phyloP scores from a whole-genome alignment of 92 coral and sea anemone species.

The Desmophyllum pertusum region DNA sequence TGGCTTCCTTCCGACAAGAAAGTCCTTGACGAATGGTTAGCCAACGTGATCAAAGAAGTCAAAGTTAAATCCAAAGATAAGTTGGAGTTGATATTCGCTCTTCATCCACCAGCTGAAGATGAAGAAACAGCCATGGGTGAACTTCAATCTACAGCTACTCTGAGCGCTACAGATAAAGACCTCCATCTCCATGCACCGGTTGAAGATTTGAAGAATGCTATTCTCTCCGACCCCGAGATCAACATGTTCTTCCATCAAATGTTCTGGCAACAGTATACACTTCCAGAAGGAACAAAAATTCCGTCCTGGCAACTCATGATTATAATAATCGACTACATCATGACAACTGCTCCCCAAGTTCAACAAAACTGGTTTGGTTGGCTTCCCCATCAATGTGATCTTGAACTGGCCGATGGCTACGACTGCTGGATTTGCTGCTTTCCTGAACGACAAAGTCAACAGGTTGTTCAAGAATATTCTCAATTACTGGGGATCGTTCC shows the following conservation, averaged over 20 bases:
- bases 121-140: constrained; percentile 47
- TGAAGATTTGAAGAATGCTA: constrained; percentile 38
- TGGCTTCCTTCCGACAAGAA: constrained; percentile 66
- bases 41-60: constrained; percentile 46
- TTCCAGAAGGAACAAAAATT: constrained; percentile 48
- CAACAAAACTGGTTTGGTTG: constrained; percentile 48
- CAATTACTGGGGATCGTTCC: constrained; percentile 64
- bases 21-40: constrained; percentile 53
- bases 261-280: constrained; percentile 71
- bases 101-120: constrained; percentile 51
- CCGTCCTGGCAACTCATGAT: constrained; percentile 60
- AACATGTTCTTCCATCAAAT: constrained; percentile 75
- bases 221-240: constrained; percentile 61
- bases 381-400: constrained; percentile 57
- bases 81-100: constrained; percentile 31
- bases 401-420: constrained; percentile 76
- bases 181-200: constrained; percentile 57
- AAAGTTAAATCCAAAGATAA: constrained; percentile 38
- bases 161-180: constrained; percentile 18
- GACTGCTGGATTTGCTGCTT: constrained; percentile 53
- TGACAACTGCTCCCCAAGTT: constrained; percentile 47
- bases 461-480: constrained; percentile 58
- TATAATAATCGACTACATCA: constrained; percentile 38
- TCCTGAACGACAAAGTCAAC: constrained; percentile 56
- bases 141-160: constrained; percentile 13